phyloP scores from a whole-genome alignment of 2,113 vertebrate genomes.

The Tragelaphus imberbis region DNA sequence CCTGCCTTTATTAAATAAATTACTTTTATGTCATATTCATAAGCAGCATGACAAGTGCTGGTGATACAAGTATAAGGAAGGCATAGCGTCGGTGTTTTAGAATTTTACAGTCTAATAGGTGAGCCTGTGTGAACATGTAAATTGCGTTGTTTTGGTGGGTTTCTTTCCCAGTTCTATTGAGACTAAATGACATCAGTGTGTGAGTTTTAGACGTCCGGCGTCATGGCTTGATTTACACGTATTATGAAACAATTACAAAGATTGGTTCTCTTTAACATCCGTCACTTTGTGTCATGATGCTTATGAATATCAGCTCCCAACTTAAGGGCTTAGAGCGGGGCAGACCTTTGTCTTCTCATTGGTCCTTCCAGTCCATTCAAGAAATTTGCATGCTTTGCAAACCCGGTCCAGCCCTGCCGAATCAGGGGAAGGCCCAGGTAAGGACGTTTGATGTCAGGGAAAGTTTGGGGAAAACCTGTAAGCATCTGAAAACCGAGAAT shows the following conservation, averaged over 20 bases:
- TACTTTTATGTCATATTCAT: neutral
- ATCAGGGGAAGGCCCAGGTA: neutral
- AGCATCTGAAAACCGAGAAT: constrained; percentile 18
- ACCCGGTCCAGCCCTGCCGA: neutral
- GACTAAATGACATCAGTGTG: neutral
- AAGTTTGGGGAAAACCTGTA: constrained; percentile 41
- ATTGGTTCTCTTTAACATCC: neutral
- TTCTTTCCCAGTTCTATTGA: neutral
- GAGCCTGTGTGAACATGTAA: neutral
- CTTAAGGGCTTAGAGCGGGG: neutral
- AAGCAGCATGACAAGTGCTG: neutral
- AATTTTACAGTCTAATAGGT: neutral
- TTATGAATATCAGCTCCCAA: neutral
- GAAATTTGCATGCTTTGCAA: neutral
- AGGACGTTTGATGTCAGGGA: neutral
- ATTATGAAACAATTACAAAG: neutral
- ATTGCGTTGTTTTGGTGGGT: neutral
- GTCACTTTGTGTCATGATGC: neutral
- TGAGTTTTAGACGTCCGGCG: accelerated
- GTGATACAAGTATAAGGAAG: neutral
- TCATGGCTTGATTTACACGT: neutral
- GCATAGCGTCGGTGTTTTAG: neutral
- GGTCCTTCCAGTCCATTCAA: neutral
- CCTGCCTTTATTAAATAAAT: neutral
- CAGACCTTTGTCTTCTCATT: neutral